phyloP scores from a whole-genome alignment of 2,888 invertebrate species.

The Mesoligia furuncula region DNA sequence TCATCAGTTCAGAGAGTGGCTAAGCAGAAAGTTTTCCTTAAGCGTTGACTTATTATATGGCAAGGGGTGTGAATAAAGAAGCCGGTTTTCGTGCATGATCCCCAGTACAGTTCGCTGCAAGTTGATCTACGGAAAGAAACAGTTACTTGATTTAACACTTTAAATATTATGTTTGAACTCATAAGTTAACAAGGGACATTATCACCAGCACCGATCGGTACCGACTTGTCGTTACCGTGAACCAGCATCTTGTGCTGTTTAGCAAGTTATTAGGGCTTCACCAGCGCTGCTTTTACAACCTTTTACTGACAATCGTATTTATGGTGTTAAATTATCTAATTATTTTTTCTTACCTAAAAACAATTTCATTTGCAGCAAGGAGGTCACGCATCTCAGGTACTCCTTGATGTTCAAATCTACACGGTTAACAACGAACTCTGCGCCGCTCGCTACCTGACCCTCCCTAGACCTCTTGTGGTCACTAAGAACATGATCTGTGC shows the following conservation, averaged over 20 bases:
- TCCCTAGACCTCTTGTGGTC: conserved; percentile 47
- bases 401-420: conserved; percentile 49
- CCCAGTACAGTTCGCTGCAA: not conserved
- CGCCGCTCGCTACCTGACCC: conserved; percentile 35
- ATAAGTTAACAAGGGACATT: not conserved
- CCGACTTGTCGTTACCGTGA: not conserved
- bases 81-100: not conserved
- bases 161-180: not conserved
- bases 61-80: not conserved
- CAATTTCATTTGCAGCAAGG: conserved; percentile 40
- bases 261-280: not conserved
- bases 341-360: not conserved
- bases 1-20: not conserved
- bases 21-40: no score
- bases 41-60: not conserved
- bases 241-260: not conserved
- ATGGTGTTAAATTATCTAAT: not conserved
- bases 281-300: not conserved
- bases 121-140: not conserved
- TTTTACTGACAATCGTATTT: not conserved
- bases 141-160: not conserved
- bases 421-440: conserved; percentile 46
- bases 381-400: conserved; percentile 39
- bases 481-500: conserved; percentile 83
- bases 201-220: not conserved